A percentile compares a stretch with the other conserved stretches of the same genome.
Conservation (phyloP, 1,140 invertebrate species). For the Caenorhabditis elegans region DNA sequence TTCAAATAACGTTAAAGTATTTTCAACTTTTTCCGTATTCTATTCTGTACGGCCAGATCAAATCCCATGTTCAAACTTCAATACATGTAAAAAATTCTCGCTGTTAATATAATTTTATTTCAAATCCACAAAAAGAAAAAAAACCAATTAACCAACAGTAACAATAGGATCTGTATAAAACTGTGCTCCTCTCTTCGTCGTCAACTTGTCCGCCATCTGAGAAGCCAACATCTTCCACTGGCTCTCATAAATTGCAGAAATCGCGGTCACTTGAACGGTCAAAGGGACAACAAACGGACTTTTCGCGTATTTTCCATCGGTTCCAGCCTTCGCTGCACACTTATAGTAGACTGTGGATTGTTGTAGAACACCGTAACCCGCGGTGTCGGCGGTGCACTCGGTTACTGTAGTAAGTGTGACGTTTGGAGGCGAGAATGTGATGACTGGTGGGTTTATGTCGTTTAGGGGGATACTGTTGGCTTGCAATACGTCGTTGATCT, state of each 20-base stretch:
- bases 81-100: no score
- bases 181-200: background rate
- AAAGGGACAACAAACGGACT: background rate
- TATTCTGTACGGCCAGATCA: no score
- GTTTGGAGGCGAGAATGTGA: background rate
- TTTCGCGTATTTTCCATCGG: no score
- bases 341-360: background rate
- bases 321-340: background rate
- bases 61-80: no score
- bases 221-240: background rate
- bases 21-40: no score
- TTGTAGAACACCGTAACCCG: background rate
- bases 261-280: background rate
- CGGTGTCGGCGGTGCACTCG: background rate
- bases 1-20: no score
- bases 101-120: no score
- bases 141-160: background rate
- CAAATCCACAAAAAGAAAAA: no score
- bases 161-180: background rate
- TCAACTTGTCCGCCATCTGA: background rate
- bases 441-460: background rate
- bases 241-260: background rate
- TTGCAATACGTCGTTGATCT: slow-evolving; percentile 7
- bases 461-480: background rate
- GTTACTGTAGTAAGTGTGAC: background rate